These are phyloP conservation scores for Oreohelix idahoensis DNA, from an alignment of 1,140 invertebrate species.

Conservation along the genomic window DNA sequence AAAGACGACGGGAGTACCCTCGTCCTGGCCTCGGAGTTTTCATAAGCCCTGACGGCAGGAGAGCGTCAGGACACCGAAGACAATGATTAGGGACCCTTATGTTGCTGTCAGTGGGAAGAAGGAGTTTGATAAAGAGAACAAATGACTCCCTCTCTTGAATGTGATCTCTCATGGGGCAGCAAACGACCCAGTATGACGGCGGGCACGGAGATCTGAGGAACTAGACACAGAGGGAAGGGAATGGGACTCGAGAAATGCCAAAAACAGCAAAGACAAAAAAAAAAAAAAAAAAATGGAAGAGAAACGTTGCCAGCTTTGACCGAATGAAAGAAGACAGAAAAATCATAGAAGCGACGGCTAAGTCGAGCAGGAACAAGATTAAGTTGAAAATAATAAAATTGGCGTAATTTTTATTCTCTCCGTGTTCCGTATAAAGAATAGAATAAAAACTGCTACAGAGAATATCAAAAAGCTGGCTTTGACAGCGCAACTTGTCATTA, in stretches of 20 bases:
- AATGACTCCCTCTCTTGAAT: conserved; percentile 12
- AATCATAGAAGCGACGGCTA: no score
- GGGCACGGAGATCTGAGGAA: not conserved
- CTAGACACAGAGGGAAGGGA: not conserved
- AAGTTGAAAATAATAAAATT: no score
- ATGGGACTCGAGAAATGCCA: not conserved
- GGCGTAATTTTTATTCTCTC: no score
- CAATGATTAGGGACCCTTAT: conserved; percentile 33
- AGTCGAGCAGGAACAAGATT: no score
- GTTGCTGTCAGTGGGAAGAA: conserved; percentile 21
- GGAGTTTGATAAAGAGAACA: conserved; percentile 24
- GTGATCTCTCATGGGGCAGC: not conserved
- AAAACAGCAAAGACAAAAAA: not conserved
- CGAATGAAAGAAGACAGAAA: no score
- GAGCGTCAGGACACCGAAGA: conserved; percentile 23
- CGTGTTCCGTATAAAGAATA: no score
- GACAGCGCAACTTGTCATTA: no score
- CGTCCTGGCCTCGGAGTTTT: conserved; percentile 1
- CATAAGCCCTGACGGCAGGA: conserved; percentile 2
- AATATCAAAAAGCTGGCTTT: no score
- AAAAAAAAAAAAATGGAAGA: not conserved
- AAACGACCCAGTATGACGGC: not conserved
- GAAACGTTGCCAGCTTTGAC: not conserved
- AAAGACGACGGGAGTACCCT: not conserved
- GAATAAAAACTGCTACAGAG: no score